phyloP scores from a whole-genome alignment of 2,113 vertebrate genomes.

The Megaceryle maxima region DNA sequence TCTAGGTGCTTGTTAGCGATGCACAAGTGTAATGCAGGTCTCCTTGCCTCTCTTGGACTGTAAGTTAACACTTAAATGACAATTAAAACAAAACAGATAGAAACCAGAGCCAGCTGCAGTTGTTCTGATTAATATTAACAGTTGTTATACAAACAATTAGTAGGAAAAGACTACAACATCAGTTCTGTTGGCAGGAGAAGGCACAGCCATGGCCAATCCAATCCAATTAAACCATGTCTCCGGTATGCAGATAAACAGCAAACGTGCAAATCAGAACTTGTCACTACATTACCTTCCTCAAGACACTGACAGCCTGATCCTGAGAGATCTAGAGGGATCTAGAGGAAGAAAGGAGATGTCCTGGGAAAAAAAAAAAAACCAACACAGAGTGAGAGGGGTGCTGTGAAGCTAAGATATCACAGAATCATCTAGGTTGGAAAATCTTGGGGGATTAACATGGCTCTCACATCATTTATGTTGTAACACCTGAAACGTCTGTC shows the following conservation, averaged over 20 bases:
- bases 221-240: conserved; percentile 25
- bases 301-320: not conserved
- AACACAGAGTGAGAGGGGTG: not conserved
- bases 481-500: not conserved
- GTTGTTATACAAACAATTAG: conserved; percentile 48
- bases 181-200: conserved; percentile 46
- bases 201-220: conserved; percentile 23
- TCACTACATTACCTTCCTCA: not conserved
- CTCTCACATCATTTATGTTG: not conserved
- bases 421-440: no score
- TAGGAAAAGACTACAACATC: conserved; percentile 14
- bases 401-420: not conserved
- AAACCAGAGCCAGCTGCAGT: conserved; percentile 28
- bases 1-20: conserved; percentile 30
- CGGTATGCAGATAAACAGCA: not conserved
- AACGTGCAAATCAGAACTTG: not conserved
- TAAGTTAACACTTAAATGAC: conserved; percentile 1
- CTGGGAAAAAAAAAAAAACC: not conserved
- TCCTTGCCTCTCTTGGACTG: not conserved
- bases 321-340: not conserved
- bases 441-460: not conserved
- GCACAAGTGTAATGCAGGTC: not conserved
- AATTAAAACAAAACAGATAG: conserved; percentile 25
- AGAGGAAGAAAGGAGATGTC: not conserved
- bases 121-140: conserved; percentile 51